Evolutionary conservation across 2,113 vertebrate genomes (phyloP), one percentile per base, ranked within the genome.

Genomic region (Phrynosoma blainvillii): DNA sequence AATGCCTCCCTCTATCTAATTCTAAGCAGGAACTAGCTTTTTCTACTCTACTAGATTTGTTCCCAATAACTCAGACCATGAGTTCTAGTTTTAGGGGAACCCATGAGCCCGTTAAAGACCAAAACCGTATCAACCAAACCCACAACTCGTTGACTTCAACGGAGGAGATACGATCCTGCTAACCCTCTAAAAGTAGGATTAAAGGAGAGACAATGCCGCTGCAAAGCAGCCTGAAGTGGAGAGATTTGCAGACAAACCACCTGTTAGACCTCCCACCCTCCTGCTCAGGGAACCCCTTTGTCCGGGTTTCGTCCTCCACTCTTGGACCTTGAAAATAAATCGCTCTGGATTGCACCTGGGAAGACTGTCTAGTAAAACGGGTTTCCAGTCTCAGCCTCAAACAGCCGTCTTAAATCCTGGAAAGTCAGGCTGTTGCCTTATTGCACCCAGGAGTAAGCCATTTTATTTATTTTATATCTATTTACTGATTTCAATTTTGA

Each of bases 131-230:
- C 36, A 25, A 9, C 9, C 5, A 56, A 40, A 5, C 14, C 23
- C 23, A 8, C 4, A 52, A 66, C 62, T 9, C 36, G 4, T 23
- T 42, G 3, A 25, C 20, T 1, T 65, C 9, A 5, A 65, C 18
- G n/a, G 54, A 16, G 21, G 65, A 6, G 18, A 25, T 66, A 4
- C 18, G 20, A 66, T 13, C 32, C 11, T 68, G 25, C 68, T 23
- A 25, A 52, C 20, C 7, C 36, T 68, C 5, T 20, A 68, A 47
- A 66, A 77, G 7, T 32, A 54, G 66, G 3, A 11, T 12, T 30
- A 20, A n/a, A n/a, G 21, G 9, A 18, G 10, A 9, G 9, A 7
- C 3, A 8, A 12, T 3, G 36, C 1, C 13, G 5, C 13, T n/a
- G 40, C 27, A 8, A 25, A 68, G 6, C 23, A 25, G 12, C 1